Evolutionary conservation across 2,888 invertebrate species (phyloP).

Genomic region (Yponomeuta plumbellus): DNA sequence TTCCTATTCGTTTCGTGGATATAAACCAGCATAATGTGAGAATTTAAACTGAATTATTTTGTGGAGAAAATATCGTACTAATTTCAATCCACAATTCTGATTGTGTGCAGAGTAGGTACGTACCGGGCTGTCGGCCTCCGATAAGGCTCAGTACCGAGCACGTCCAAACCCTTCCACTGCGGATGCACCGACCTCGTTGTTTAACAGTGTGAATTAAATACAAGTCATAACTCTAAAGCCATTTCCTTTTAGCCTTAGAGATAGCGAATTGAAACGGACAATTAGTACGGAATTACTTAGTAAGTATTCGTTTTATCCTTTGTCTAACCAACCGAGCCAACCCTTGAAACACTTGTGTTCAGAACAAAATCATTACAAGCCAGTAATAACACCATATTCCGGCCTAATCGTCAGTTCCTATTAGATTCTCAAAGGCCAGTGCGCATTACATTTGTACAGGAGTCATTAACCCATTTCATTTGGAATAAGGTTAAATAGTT

Average conservation of each 20-base stretch:
- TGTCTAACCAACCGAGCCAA: neutral
- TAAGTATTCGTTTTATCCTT: neutral
- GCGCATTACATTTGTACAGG: neutral
- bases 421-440: too few species aligned
- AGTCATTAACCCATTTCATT: conserved; percentile 14
- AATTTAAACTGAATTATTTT: neutral
- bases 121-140: neutral
- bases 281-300: neutral
- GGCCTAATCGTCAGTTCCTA: too few species aligned
- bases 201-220: neutral
- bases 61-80: neutral
- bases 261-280: neutral
- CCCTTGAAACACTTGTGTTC: neutral
- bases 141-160: neutral
- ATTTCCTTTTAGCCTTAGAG: neutral
- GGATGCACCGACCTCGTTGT: neutral
- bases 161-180: neutral
- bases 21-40: neutral
- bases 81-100: conserved; percentile 1
- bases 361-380: too few species aligned
- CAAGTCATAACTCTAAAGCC: neutral
- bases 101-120: neutral
- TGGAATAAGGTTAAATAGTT: neutral
- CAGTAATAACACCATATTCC: too few species aligned
- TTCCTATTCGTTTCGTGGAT: neutral